Base-by-base conservation (phyloP, 2,113 vertebrate genomes). In the Psilopsiagon aurifrons region DNA sequence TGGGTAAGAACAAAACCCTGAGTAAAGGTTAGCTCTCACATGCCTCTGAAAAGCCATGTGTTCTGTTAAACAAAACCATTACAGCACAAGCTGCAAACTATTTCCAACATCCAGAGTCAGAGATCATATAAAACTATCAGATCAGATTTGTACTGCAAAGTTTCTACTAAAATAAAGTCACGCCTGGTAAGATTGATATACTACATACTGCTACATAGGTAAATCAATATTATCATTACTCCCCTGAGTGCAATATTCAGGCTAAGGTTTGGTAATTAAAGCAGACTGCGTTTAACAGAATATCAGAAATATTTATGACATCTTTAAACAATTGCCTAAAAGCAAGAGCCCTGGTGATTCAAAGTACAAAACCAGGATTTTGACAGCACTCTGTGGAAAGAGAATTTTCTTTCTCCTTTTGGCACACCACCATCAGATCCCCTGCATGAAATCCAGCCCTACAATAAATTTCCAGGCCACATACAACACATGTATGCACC, bases 71-170 rank as follows among this genome's bases (percentile, higher is more conserved):
- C 43, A 75, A 96, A 95, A 70, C 52, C 87, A 80, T 88, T 88
- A 77, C 70, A 71, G 81, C 60, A 67, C 89, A 95, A 44, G 57
- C 94, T 77, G 35, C 51, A 91, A 54, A 47, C 67, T 89, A 57
- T 75, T 94, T 93, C 80, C 90, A 94, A 63, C 74, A 85, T 92
- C 73, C 90, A 86, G 89, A 92, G 89, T 71, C 82, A 97, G 60
- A 89, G 73, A 79, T 76, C 85, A 29, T 68, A 80, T 73, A 80
- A 92, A 95, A 71, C 94, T 66, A 82, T 87, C 88, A 90, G 91
- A 83, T 74, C 85, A 82, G 82, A 59, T 95, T 96, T 96, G 91
- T 89, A 86, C 23, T 62, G 73, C 52, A 80, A 76, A 88, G 64
- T 86, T 90, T 76, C 59, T 86, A 67, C 66, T 91, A 57, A 76